phyloP scores from a whole-genome alignment of 2,888 invertebrate species.

The Drosophila histrio region DNA sequence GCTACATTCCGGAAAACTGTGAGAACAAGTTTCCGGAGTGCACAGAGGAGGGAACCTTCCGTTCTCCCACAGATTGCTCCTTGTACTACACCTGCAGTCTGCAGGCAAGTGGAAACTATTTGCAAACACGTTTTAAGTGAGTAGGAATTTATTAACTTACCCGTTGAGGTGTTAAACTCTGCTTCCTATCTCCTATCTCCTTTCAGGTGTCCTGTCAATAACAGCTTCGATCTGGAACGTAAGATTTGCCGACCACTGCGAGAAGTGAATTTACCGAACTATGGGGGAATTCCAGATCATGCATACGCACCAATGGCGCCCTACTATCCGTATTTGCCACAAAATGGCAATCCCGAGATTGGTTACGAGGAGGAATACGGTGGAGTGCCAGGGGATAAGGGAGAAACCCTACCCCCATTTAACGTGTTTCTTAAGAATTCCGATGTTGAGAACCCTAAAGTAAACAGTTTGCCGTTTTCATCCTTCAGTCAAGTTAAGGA shows the following conservation, averaged over 20 bases:
- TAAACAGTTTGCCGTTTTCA: no score
- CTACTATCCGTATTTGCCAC: constrained; percentile 43
- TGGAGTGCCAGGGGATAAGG: constrained; percentile 26
- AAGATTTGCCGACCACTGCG: constrained; percentile 66
- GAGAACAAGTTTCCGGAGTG: constrained; percentile 83
- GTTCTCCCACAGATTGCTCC: constrained; percentile 82
- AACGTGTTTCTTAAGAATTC: no score
- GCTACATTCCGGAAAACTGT: constrained; percentile 73
- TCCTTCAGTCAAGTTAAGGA: constrained; percentile 6
- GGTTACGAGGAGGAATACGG: constrained; percentile 9
- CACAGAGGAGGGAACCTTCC: constrained; percentile 80
- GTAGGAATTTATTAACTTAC: not conserved
- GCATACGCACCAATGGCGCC: constrained; percentile 52
- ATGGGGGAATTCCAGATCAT: constrained; percentile 53
- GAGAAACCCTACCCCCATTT: no score
- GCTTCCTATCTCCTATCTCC: not conserved
- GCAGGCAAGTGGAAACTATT: constrained; percentile 77
- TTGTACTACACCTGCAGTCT: constrained; percentile 84
- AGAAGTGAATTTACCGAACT: constrained; percentile 62
- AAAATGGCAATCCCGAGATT: constrained; percentile 24
- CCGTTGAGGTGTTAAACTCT: not conserved
- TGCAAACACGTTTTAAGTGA: constrained; percentile 82
- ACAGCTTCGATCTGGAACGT: constrained; percentile 64
- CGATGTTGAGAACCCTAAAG: no score
- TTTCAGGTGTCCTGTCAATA: constrained; percentile 72